These are phyloP conservation scores for Drosophila mulleri DNA, from an alignment of 2,888 invertebrate species.

Conservation along the genomic window DNA sequence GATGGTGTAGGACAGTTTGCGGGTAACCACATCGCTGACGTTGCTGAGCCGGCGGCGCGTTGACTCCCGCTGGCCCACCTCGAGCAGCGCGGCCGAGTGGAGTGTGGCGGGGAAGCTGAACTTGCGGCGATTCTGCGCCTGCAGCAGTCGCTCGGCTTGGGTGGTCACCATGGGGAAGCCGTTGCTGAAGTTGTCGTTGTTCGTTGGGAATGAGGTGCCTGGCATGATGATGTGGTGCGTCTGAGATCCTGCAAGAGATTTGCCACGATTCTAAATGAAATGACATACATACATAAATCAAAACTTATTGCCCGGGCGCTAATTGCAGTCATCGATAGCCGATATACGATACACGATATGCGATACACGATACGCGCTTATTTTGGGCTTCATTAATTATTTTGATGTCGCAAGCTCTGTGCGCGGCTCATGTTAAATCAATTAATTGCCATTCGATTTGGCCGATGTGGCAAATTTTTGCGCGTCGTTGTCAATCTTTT, in stretches of 20 bases:
- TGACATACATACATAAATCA: constrained; percentile 1
- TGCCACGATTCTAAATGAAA: neutral
- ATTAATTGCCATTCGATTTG: constrained; percentile 73
- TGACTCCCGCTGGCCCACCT: constrained; percentile 81
- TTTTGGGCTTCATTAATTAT: constrained; percentile 58
- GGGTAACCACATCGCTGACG: constrained; percentile 89
- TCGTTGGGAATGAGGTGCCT: constrained; percentile 75
- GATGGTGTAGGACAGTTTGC: constrained; percentile 93
- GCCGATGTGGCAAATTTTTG: constrained; percentile 54
- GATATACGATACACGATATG: constrained; percentile 2
- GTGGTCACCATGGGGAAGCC: constrained; percentile 74
- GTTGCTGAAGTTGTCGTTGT: constrained; percentile 80
- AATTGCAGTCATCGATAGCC: constrained; percentile 47
- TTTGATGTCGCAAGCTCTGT: constrained; percentile 32
- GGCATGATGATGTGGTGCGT: constrained; percentile 57
- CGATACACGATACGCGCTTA: constrained; percentile 12
- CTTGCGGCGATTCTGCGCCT: constrained; percentile 85
- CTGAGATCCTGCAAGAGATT: constrained; percentile 33
- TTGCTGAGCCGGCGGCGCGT: constrained; percentile 90
- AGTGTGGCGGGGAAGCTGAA: constrained; percentile 87
- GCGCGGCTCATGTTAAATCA: constrained; percentile 61
- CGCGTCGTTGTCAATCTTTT: constrained; percentile 52
- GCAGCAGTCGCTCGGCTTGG: constrained; percentile 76
- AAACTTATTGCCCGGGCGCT: constrained; percentile 26
- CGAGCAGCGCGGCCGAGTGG: constrained; percentile 83